Percentiles rank a stretch among this genome's conserved stretches.
These are phyloP conservation scores for Acanthosepion pharaonis DNA, from an alignment of 2,888 invertebrate genomes.

Conservation along the genomic window DNA sequence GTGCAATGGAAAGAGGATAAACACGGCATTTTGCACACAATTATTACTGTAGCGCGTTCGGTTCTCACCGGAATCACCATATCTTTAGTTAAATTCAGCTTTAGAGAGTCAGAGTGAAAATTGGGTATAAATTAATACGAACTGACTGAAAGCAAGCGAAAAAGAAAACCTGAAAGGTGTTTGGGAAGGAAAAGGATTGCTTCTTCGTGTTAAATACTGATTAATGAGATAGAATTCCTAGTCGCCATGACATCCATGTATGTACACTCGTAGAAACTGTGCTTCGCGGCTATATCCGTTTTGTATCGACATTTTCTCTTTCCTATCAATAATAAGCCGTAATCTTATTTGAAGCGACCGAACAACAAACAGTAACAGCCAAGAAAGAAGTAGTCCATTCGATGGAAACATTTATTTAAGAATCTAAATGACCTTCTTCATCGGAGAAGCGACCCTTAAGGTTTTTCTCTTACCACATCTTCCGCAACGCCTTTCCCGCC, in stretches of 20 bases:
- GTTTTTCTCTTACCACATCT: background rate
- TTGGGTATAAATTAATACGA: background rate
- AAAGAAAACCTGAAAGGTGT: background rate
- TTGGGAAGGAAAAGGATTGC: background rate
- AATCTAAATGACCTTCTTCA: background rate
- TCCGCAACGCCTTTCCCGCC: background rate
- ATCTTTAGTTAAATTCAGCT: no score
- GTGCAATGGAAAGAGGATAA: no score
- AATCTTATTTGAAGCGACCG: background rate
- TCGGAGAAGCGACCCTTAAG: background rate
- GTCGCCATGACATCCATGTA: background rate
- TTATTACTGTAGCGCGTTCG: no score
- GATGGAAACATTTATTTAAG: conserved; percentile 1
- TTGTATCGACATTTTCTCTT: background rate
- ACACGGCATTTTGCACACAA: no score
- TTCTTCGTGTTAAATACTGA: background rate
- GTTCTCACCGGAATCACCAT: no score
- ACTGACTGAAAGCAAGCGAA: background rate
- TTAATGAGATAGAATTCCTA: background rate
- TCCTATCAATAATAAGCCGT: background rate
- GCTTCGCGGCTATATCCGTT: background rate
- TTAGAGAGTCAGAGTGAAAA: no score
- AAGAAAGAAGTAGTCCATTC: background rate
- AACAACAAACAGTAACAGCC: background rate
- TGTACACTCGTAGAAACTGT: background rate